These are phyloP conservation scores for Peromyscus leucopus DNA, from an alignment of 2,113 vertebrate species.

Conservation along the genomic window DNA sequence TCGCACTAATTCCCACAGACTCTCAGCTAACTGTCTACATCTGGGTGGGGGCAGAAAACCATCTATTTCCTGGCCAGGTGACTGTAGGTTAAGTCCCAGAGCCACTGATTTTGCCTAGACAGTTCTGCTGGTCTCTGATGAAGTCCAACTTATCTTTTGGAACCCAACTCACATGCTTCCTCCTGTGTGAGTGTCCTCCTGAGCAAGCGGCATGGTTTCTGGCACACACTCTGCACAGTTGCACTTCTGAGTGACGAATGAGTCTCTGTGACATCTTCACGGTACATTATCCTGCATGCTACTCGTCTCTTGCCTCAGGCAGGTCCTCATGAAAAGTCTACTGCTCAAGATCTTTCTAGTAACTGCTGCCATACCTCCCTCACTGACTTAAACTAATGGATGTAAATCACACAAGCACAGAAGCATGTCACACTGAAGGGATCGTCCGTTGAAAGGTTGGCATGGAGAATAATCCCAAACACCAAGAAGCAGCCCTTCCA, in stretches of 20 bases:
- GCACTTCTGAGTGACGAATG: background rate
- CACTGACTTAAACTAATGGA: background rate
- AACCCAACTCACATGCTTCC: background rate
- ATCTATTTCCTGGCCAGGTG: background rate
- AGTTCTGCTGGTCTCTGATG: background rate
- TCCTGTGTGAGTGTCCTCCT: background rate
- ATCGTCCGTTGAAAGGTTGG: background rate
- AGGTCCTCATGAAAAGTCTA: background rate
- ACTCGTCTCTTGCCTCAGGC: background rate
- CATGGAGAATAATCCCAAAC: slow-evolving; percentile 40
- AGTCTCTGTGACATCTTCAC: background rate
- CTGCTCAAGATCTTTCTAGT: background rate
- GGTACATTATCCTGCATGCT: background rate
- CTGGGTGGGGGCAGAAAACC: too few species aligned
- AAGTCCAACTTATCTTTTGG: background rate
- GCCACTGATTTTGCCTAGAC: background rate
- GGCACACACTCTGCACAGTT: background rate
- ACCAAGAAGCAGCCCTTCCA: background rate
- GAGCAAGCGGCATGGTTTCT: too few species aligned
- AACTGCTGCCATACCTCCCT: background rate
- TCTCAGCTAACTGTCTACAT: background rate
- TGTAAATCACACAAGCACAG: background rate
- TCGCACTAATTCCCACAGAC: too few species aligned
- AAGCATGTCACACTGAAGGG: background rate
- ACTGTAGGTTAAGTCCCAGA: background rate